Conservation (phyloP, 2,113 vertebrate species). For the Rhynchopsitta pachyrhyncha region DNA sequence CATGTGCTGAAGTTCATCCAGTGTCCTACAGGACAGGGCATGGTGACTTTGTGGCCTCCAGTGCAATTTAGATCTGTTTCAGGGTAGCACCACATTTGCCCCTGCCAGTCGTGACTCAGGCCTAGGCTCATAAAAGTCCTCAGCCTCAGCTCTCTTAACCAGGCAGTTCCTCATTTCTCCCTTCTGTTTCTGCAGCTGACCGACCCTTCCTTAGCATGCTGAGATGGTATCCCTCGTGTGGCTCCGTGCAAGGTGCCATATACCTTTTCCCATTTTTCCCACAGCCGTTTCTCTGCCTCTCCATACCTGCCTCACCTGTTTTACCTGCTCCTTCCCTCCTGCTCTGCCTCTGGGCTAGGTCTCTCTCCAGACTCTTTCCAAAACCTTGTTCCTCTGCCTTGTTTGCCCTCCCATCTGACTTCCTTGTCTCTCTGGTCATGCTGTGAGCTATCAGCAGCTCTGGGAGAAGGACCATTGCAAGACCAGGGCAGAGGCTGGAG, state of each 20-base stretch:
- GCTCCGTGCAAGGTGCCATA: not conserved
- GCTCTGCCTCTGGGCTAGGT: slow-evolving; percentile 34
- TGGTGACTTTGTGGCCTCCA: not conserved
- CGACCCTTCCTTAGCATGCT: fast-evolving
- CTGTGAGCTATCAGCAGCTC: not conserved
- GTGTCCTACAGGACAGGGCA: not conserved
- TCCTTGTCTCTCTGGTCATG: not conserved
- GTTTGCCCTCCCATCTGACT: slow-evolving; percentile 7
- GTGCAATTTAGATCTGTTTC: not conserved
- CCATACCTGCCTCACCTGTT: slow-evolving; percentile 49
- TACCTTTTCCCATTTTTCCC: slow-evolving; percentile 16
- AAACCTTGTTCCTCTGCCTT: not conserved
- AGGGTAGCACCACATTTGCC: not conserved
- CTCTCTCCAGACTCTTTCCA: slow-evolving; percentile 4
- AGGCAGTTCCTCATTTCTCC: not conserved
- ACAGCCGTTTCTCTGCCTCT: not conserved
- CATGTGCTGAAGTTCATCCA: not conserved
- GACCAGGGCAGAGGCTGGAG: not conserved
- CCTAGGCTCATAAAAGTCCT: not conserved
- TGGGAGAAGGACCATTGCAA: not conserved
- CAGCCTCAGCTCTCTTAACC: not conserved
- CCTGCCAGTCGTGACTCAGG: not conserved
- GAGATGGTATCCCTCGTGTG: fast-evolving
- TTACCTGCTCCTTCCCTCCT: slow-evolving; percentile 10
- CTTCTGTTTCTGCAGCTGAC: not conserved